phyloP scores from a whole-genome alignment of 2,113 vertebrate species.

The Melanotaenia duboulayi region DNA sequence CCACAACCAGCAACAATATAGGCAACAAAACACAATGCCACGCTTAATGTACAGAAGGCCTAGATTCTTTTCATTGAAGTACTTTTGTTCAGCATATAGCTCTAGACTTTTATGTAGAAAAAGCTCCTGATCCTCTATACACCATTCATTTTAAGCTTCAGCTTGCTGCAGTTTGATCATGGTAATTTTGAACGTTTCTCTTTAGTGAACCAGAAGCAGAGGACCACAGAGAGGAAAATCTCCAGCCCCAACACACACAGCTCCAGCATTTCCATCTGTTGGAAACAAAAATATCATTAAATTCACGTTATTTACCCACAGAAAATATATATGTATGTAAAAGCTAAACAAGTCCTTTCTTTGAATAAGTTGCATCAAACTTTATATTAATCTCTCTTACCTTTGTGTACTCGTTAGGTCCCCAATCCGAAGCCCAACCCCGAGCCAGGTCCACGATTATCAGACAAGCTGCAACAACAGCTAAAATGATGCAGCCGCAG shows the following conservation, averaged over 20 bases:
- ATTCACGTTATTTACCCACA: background rate
- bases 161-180: constrained; percentile 17
- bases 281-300: constrained; percentile 28
- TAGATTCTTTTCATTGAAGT: background rate
- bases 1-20: constrained; percentile 31
- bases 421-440: accelerated
- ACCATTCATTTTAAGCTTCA: background rate
- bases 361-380: background rate
- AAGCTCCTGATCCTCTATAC: accelerated
- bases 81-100: background rate
- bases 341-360: background rate
- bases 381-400: constrained; percentile 51
- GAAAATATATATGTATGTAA: background rate
- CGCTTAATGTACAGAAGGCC: background rate
- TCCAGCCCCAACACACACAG: constrained; percentile 70
- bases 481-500: constrained; percentile 48
- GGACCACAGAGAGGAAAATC: constrained; percentile 61
- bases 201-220: constrained; percentile 65
- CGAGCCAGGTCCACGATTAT: constrained; percentile 64
- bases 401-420: background rate
- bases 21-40: constrained; percentile 28
- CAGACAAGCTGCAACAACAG: constrained; percentile 49
- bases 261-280: constrained; percentile 60
- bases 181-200: constrained; percentile 33
- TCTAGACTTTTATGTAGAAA: background rate